phyloP scores from a whole-genome alignment of 2,113 vertebrate genomes.

The Megaptera novaeangliae region DNA sequence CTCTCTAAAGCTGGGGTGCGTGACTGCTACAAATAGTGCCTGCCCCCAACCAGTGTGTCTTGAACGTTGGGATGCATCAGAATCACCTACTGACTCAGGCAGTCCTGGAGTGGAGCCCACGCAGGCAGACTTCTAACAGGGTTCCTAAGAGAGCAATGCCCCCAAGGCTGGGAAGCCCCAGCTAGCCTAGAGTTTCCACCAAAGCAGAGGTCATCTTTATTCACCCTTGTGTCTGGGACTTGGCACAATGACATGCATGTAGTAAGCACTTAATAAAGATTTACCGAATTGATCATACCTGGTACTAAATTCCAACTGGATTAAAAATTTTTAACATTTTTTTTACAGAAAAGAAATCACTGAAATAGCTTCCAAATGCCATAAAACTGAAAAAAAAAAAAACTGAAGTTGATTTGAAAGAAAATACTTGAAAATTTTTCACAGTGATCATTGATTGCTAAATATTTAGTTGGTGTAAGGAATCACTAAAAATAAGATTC shows the following conservation, averaged over 20 bases:
- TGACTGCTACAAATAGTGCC: neutral
- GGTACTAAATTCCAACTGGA: neutral
- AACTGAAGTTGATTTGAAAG: neutral
- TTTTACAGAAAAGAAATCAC: neutral
- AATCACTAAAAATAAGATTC: slow-evolving; percentile 1
- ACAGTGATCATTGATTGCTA: neutral
- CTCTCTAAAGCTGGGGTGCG: neutral
- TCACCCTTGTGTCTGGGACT: neutral
- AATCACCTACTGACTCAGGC: neutral
- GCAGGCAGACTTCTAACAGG: neutral
- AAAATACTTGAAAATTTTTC: neutral
- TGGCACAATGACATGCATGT: neutral
- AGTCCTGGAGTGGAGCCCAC: too few species aligned
- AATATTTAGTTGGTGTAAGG: neutral
- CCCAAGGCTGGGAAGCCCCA: neutral
- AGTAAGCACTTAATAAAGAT: neutral
- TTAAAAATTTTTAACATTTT: neutral
- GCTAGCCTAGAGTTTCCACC: neutral
- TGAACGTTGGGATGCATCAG: neutral
- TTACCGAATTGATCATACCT: neutral
- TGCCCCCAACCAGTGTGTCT: neutral
- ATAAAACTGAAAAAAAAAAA: neutral
- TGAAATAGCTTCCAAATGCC: neutral
- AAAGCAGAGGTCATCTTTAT: neutral
- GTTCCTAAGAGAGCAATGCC: rapidly evolving